Percentiles rank a stretch among this genome's conserved stretches.
Conservation (phyloP, 64 coral and sea anemone species). For the Dendrophyllia cribrosa region DNA sequence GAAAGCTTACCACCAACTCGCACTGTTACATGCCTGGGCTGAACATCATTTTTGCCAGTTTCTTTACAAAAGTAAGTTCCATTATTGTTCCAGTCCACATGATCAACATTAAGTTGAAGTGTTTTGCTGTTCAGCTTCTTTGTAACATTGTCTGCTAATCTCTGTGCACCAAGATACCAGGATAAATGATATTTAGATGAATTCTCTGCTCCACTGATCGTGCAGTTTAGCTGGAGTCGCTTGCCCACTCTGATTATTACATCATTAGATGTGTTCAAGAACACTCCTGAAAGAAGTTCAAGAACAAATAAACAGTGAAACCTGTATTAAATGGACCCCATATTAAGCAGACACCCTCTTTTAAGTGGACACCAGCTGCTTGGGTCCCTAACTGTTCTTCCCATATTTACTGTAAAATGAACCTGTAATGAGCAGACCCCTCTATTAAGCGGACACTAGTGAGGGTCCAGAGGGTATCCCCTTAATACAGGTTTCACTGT, state of each 20-base stretch:
- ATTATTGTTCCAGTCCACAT: not conserved
- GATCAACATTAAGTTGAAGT: constrained; percentile 2
- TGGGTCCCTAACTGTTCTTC: no score
- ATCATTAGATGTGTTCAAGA: not conserved
- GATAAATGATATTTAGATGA: not conserved
- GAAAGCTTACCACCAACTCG: constrained; percentile 5
- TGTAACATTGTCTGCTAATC: not conserved
- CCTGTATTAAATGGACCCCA: no score
- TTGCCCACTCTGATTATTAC: constrained; percentile 8
- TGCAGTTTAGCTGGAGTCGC: constrained; percentile 7
- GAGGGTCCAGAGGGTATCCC: no score
- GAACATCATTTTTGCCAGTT: not conserved
- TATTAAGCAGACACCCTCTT: no score
- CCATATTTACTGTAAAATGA: no score
- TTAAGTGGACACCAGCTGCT: no score
- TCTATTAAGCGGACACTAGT: no score
- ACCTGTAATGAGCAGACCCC: no score
- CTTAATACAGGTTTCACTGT: no score
- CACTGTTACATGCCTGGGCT: not conserved
- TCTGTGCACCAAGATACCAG: constrained; percentile 8
- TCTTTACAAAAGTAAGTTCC: constrained; percentile 21
- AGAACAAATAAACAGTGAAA: not conserved
- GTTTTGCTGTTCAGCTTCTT: not conserved
- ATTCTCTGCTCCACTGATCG: not conserved
- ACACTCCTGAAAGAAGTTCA: not conserved